Base-by-base conservation (phyloP, 2,888 invertebrate genomes). In the Prenolepis imparis region DNA sequence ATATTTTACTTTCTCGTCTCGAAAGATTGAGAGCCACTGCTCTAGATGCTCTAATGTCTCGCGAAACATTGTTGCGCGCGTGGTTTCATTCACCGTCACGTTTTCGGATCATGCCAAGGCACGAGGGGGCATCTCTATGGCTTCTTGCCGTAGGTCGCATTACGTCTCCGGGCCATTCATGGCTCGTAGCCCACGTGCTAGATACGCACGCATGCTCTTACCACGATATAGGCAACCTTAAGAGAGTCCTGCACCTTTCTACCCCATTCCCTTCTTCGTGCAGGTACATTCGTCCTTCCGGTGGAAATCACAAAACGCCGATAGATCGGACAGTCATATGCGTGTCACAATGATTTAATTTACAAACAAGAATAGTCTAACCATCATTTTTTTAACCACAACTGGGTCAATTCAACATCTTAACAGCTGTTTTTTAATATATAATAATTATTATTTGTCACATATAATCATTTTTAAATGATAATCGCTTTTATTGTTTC, bases 101-200 rank as follows among this genome's bases (percentile, higher is more conserved):
- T 89, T 87, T 80, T 89, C 84, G 86, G 75, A 80, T 86, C 74
- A 55, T 74, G 63, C 81, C 73, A 41, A 68, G 78, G 68, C 57
- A 66, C 74, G 87, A 84, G 86, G 78, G 78, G 83, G 90, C 92
- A 91, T 89, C 84, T 91, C 88, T 93, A 93, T 78, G 94, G 93
- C 91, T 93, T 93, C 94, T 92, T 91, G 83, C 66, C 91, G 87
- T 89, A 91, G 92, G 90, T 93, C 92, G 84, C 84, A 91, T 93
- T 93, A 93, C 93, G 90, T 92, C 90, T 92, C 89, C 83, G 90
- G 66, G 66, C 90, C 93, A 93, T 93, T 93, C 93, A 92, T 88
- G 80, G 48, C 73, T 72, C 66, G 67, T 41, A 63, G 73, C 73
- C 78, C 84, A 86, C 82, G 84, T 86, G 85, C 86, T 82, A 85